A percentile compares a stretch with the other conserved stretches of the same genome.
These are phyloP conservation scores for Drosophila tripunctata DNA, from an alignment of 2,888 invertebrate species.

Conservation along the genomic window DNA sequence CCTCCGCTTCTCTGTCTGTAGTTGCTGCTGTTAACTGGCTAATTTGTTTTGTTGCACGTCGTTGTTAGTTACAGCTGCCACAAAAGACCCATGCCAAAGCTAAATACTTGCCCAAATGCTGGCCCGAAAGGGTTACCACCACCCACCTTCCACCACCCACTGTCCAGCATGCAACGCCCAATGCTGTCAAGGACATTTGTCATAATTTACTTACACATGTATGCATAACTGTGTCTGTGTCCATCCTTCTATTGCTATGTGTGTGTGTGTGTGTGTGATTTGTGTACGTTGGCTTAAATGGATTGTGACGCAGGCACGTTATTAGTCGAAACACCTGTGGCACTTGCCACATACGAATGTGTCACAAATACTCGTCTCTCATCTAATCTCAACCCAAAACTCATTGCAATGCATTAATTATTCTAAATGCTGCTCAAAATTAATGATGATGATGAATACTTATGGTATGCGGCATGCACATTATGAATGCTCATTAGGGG, in stretches of 20 bases:
- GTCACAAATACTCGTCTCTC: conserved; percentile 46
- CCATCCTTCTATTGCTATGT: conserved; percentile 8
- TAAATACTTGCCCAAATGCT: neutral
- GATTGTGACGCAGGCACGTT: conserved; percentile 59
- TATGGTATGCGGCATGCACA: neutral
- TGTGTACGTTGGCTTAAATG: conserved; percentile 72
- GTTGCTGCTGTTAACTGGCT: conserved; percentile 71
- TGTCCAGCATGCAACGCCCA: neutral
- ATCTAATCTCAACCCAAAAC: conserved; percentile 55
- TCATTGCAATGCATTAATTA: conserved; percentile 73
- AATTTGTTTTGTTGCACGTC: conserved; percentile 73
- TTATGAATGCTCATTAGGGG: neutral
- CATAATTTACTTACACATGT: conserved; percentile 73
- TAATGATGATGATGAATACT: conserved; percentile 10
- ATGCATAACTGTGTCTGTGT: conserved; percentile 17
- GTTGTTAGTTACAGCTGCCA: conserved; percentile 78
- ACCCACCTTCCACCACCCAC: neutral
- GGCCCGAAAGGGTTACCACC: conserved; percentile 61
- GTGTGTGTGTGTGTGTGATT: conserved; percentile 51
- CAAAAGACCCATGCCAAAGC: conserved; percentile 24
- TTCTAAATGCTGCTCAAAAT: conserved; percentile 27
- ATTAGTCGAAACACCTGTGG: conserved; percentile 84
- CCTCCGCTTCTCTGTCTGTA: neutral
- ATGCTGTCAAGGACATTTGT: conserved; percentile 78
- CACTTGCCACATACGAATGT: conserved; percentile 69